A percentile compares a stretch with the other conserved stretches of the same genome.
These are phyloP conservation scores for Hozukius guyotensis DNA, from an alignment of 2,797 vertebrate species.

Conservation along the genomic window DNA sequence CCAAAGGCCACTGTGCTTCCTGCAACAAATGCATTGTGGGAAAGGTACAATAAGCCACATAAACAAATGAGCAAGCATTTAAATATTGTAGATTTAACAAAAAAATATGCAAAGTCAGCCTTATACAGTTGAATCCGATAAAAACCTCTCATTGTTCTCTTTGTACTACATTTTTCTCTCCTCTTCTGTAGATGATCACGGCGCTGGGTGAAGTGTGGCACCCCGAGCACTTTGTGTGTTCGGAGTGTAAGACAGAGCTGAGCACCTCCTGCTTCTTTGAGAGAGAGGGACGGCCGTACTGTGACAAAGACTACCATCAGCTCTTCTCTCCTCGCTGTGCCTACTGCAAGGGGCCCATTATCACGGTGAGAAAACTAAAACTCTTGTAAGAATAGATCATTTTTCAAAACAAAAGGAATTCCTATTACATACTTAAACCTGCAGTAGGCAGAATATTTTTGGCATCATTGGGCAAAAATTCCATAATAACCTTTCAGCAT, in stretches of 20 bases:
- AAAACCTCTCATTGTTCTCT: neutral
- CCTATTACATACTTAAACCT: neutral
- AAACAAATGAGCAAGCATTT: neutral
- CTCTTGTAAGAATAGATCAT: neutral
- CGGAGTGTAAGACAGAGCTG: slow-evolving; percentile 83
- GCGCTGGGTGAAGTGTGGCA: slow-evolving; percentile 91
- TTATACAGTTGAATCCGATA: neutral
- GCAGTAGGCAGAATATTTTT: no score
- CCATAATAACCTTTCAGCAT: no score
- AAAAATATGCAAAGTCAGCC: neutral
- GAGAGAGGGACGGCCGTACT: slow-evolving; percentile 86
- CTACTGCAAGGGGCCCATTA: slow-evolving; percentile 83
- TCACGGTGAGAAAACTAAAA: slow-evolving; percentile 62
- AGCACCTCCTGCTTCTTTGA: slow-evolving; percentile 87
- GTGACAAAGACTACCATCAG: slow-evolving; percentile 87
- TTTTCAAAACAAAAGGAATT: neutral
- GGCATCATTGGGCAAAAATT: no score
- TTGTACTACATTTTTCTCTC: neutral
- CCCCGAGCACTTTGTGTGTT: slow-evolving; percentile 91
- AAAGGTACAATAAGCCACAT: slow-evolving; percentile 80
- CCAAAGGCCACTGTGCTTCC: slow-evolving; percentile 85
- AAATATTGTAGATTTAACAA: neutral
- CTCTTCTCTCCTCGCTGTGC: slow-evolving; percentile 82
- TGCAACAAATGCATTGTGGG: slow-evolving; percentile 89
- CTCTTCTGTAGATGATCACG: slow-evolving; percentile 84